A percentile compares a stretch with the other conserved stretches of the same genome.
phyloP scores from a whole-genome alignment of 2,888 invertebrate species.

The Norana najaformis region DNA sequence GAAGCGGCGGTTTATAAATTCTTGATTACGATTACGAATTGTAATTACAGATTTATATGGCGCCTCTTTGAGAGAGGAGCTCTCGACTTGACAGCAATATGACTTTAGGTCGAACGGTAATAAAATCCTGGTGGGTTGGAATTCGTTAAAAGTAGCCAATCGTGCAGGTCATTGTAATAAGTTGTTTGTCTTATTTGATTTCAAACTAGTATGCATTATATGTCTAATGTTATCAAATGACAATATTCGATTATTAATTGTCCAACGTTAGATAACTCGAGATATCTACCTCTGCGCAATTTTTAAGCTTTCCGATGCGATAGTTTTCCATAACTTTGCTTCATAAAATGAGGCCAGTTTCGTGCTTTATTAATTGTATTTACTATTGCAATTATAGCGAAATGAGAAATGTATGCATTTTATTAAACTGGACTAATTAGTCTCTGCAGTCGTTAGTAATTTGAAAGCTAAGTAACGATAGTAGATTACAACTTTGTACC shows the following conservation, averaged over 20 bases:
- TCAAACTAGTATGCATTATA: background rate
- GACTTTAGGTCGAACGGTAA: background rate
- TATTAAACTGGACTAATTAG: background rate
- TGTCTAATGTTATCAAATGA: background rate
- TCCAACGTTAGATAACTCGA: background rate
- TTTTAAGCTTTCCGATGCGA: background rate
- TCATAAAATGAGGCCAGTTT: background rate
- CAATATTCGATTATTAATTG: background rate
- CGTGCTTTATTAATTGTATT: background rate
- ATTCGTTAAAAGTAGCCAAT: background rate
- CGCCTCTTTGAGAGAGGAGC: background rate
- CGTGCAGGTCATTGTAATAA: background rate
- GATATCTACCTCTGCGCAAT: background rate
- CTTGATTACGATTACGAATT: background rate
- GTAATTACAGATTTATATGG: background rate
- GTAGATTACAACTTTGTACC: background rate
- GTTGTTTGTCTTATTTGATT: background rate
- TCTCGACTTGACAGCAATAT: background rate
- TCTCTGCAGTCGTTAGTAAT: background rate
- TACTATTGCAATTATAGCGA: background rate
- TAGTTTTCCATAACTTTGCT: background rate
- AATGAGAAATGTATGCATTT: background rate
- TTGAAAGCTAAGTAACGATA: background rate
- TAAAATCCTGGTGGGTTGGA: too few relatives aligned
- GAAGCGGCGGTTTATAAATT: background rate